Evolutionary conservation across 2,113 vertebrate genomes (phyloP), one percentile per base, ranked within the genome.

Genomic region (Synodontis membranacea): DNA sequence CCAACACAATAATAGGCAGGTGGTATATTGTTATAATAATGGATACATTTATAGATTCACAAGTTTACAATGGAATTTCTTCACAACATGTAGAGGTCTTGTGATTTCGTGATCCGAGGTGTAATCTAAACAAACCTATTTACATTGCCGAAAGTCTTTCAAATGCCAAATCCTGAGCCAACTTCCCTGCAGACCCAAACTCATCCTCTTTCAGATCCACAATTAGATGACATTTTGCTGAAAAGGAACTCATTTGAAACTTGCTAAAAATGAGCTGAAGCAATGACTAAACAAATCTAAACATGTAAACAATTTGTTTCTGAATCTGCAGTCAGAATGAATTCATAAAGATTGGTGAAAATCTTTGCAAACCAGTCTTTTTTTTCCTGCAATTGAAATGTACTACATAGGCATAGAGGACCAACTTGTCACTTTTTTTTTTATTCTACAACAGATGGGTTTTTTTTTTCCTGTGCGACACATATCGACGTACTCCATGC

Each of bases 401-500:
- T n/a, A n/a, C n/a, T n/a, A n/a, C n/a, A n/a, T n/a, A n/a, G n/a
- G n/a, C n/a, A n/a, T n/a, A n/a, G n/a, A n/a, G n/a, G n/a, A n/a
- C n/a, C n/a, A n/a, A 76, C 88, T 89, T 84, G 88, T 84, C 83
- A 80, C 80, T 75, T 89, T 79, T 19, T 79, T 19, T 64, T 87
- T 88, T 86, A 83, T 86, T 84, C 88, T 84, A 50, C 84, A 80
- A 39, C 86, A 85, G 84, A 81, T 68, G 31, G 25, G 12, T 50
- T 19, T 78, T 50, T 52, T 75, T 15, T 48, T 8, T 31, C 7
- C 52, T 83, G 86, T 66, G 83, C 76, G 83, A 84, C 88, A 85
- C 81, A 42, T 86, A 89, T 89, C 58, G 86, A 89, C 84, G 5
- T 87, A 80, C 52, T 56, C 74, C 56, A 78, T 86, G 76, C 86